Percentiles rank a stretch among this genome's conserved stretches.
phyloP scores from a whole-genome alignment of 2,888 invertebrate genomes.

The Amaurobius ferox region DNA sequence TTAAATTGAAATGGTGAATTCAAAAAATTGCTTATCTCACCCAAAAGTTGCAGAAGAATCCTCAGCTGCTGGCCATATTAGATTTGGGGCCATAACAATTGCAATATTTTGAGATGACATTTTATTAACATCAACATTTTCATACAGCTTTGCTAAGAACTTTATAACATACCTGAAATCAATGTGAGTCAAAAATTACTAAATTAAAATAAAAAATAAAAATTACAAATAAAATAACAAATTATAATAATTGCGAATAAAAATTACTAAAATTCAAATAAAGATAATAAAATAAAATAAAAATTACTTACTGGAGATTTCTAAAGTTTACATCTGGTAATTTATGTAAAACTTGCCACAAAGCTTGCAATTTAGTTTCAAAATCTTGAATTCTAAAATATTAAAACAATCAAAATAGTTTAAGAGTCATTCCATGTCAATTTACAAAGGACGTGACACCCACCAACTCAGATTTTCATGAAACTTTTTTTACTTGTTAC shows the following conservation, averaged over 20 bases:
- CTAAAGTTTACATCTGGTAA: constrained; percentile 89
- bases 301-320: constrained; percentile 83
- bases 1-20: background rate
- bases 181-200: background rate
- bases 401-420: too few relatives aligned
- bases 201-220: background rate
- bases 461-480: too few relatives aligned
- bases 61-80: constrained; percentile 86
- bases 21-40: constrained; percentile 46
- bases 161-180: constrained; percentile 85
- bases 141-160: constrained; percentile 90
- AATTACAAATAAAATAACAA: background rate
- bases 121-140: constrained; percentile 91
- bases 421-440: too few relatives aligned
- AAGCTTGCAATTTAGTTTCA: constrained; percentile 80
- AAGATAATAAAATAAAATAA: background rate
- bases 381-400: constrained; percentile 74
- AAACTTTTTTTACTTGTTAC: too few relatives aligned
- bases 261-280: background rate
- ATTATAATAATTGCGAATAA: background rate
- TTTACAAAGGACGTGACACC: too few relatives aligned
- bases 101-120: constrained; percentile 97
- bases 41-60: constrained; percentile 73
- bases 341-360: constrained; percentile 85
- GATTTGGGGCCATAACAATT: constrained; percentile 96